These are phyloP conservation scores for Eupithecia centaureata DNA, from an alignment of 2,888 invertebrate species.

Conservation along the genomic window DNA sequence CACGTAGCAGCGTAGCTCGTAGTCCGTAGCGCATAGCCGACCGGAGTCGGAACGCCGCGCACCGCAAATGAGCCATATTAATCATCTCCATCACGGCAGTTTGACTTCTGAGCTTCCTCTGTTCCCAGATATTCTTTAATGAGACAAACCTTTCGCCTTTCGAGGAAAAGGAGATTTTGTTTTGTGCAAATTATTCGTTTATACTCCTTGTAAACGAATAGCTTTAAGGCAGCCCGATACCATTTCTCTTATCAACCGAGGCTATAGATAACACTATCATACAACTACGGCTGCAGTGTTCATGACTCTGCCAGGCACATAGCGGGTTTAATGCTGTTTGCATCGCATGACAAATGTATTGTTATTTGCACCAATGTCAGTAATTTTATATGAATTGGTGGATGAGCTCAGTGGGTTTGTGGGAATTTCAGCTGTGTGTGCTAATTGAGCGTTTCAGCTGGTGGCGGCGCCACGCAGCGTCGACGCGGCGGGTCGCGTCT, in stretches of 20 bases:
- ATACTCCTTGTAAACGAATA: background rate
- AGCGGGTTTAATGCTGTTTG: conserved; percentile 38
- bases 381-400: conserved; percentile 53
- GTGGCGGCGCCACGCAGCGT: conserved; percentile 45
- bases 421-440: conserved; percentile 63
- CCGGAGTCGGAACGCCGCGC: conserved; percentile 58
- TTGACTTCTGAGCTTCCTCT: conserved; percentile 77
- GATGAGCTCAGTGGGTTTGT: conserved; percentile 32
- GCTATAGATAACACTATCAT: conserved; percentile 35
- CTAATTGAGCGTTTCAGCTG: conserved; percentile 78
- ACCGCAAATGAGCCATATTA: conserved; percentile 82
- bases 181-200: background rate
- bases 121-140: conserved; percentile 72
- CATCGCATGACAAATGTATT: conserved; percentile 40
- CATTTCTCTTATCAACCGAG: conserved; percentile 17
- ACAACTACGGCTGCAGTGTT: conserved; percentile 32
- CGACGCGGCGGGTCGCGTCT: background rate
- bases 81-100: conserved; percentile 79
- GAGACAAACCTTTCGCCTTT: conserved; percentile 50
- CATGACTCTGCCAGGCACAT: conserved; percentile 38
- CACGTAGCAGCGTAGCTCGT: conserved; percentile 65
- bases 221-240: conserved; percentile 3
- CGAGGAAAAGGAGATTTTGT: conserved; percentile 33
- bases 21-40: conserved; percentile 53
- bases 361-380: conserved; percentile 47